These are phyloP conservation scores for Trichoplax adhaerens DNA, from an alignment of 37 sponge, comb jelly and placozoan species.

Conservation along the genomic window DNA sequence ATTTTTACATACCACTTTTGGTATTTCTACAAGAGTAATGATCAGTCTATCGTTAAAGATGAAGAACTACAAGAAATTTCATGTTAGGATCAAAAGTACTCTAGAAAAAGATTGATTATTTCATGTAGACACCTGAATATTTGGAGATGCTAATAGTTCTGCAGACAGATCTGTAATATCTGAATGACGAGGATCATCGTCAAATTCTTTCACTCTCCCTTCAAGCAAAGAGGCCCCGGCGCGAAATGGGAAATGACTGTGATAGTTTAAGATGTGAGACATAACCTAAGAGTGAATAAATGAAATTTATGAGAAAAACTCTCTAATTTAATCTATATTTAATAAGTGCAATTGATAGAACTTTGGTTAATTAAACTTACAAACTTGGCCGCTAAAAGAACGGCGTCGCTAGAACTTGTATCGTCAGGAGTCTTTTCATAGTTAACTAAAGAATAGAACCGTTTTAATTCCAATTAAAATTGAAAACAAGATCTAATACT, in stretches of 20 bases:
- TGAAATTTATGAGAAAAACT: too few relatives aligned
- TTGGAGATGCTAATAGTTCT: slow-evolving; percentile 3
- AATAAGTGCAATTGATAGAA: too few relatives aligned
- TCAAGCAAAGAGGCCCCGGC: slow-evolving; percentile 60
- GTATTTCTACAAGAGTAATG: slow-evolving; percentile 53
- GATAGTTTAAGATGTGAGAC: slow-evolving; percentile 37
- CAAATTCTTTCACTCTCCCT: slow-evolving; percentile 35
- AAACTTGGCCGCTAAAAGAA: too few relatives aligned
- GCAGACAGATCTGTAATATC: slow-evolving; percentile 33
- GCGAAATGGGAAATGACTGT: slow-evolving; percentile 68
- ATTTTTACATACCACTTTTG: slow-evolving; percentile 9
- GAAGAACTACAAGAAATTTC: slow-evolving; percentile 43
- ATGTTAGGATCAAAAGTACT: background rate
- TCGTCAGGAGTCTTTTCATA: too few relatives aligned
- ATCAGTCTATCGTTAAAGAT: slow-evolving; percentile 31
- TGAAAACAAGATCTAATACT: too few relatives aligned
- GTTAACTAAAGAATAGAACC: too few relatives aligned
- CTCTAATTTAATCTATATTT: too few relatives aligned
- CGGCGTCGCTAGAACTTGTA: too few relatives aligned
- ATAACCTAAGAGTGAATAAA: slow-evolving; percentile 21
- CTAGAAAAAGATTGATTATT: background rate
- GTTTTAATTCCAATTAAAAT: too few relatives aligned
- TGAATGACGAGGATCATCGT: slow-evolving; percentile 28
- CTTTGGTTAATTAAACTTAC: too few relatives aligned
- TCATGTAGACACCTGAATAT: background rate